These are phyloP conservation scores for Acronicta aceris DNA, from an alignment of 2,888 invertebrate species.

Conservation along the genomic window DNA sequence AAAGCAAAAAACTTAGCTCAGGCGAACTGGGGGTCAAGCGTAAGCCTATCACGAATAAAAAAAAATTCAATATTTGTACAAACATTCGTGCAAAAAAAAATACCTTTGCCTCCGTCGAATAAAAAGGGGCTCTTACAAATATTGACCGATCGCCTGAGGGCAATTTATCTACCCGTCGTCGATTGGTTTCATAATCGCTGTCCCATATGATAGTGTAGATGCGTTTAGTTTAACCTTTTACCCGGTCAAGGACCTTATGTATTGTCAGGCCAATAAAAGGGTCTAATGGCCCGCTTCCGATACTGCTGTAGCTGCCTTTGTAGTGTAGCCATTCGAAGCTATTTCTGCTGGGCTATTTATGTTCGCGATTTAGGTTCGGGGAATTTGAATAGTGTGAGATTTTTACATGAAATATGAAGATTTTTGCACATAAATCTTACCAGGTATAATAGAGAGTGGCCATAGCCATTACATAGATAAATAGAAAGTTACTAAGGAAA, in stretches of 20 bases:
- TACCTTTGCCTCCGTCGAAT: not conserved
- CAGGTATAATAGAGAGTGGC: not conserved
- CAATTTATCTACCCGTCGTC: not conserved
- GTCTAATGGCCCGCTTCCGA: slow-evolving; percentile 55
- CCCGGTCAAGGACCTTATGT: slow-evolving; percentile 36
- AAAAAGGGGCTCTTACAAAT: slow-evolving; percentile 10
- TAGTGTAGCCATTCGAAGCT: slow-evolving; percentile 26
- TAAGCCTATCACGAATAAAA: no score
- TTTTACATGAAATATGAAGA: slow-evolving; percentile 18
- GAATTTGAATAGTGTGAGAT: slow-evolving; percentile 23
- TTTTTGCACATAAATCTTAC: not conserved
- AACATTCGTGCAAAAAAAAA: not conserved
- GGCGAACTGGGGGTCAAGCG: no score
- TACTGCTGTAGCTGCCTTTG: slow-evolving; percentile 34
- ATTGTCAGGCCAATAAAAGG: slow-evolving; percentile 50
- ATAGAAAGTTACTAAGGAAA: not conserved
- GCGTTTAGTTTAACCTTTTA: slow-evolving; percentile 29
- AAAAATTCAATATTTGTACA: not conserved
- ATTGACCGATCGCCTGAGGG: slow-evolving; percentile 6
- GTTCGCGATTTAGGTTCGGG: slow-evolving; percentile 23
- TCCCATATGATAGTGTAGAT: slow-evolving; percentile 1
- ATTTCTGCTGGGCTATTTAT: slow-evolving; percentile 18
- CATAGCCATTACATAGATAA: not conserved
- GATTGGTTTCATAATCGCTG: slow-evolving; percentile 8
- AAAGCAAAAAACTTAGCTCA: no score